phyloP scores from a whole-genome alignment of 1,140 invertebrate species.

The Leptoteleia sp. region DNA sequence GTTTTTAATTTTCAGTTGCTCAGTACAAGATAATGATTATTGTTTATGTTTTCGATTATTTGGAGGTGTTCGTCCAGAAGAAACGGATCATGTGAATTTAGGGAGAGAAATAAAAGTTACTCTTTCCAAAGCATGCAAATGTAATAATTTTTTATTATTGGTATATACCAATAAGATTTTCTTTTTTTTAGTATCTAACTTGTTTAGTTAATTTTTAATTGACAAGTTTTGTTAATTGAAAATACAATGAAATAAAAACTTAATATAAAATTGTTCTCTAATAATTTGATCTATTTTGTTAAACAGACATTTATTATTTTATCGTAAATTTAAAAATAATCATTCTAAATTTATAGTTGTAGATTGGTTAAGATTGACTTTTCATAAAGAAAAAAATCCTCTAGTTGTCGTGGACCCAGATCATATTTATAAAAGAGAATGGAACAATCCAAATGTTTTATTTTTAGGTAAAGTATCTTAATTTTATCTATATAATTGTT shows the following conservation, averaged over 20 bases:
- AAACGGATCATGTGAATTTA: slow-evolving; percentile 69
- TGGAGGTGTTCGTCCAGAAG: slow-evolving; percentile 73
- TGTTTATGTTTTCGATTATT: slow-evolving; percentile 72
- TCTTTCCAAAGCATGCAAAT: slow-evolving; percentile 74
- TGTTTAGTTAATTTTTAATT: no score
- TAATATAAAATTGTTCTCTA: no score
- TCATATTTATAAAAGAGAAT: slow-evolving; percentile 59
- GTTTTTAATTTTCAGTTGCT: slow-evolving; percentile 69
- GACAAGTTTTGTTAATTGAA: no score
- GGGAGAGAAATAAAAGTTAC: slow-evolving; percentile 75
- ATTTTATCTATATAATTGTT: no score
- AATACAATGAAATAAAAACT: no score
- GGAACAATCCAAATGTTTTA: slow-evolving; percentile 2
- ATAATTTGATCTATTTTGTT: no score
- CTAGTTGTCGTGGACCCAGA: slow-evolving; percentile 69
- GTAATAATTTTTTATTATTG: slow-evolving; percentile 62
- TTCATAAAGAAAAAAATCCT: slow-evolving; percentile 61
- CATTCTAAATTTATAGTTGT: slow-evolving; percentile 61
- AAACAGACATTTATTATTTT: no score
- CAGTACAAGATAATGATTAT: slow-evolving; percentile 65
- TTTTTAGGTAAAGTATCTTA: slow-evolving; percentile 14
- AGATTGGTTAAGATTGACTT: slow-evolving; percentile 72
- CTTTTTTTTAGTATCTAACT: no score
- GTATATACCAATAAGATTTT: background rate
- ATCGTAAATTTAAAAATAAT: background rate